A percentile compares a stretch with the other conserved stretches of the same genome.
Conservation (phyloP, 2,888 invertebrate species). For the Bugula neritina region DNA sequence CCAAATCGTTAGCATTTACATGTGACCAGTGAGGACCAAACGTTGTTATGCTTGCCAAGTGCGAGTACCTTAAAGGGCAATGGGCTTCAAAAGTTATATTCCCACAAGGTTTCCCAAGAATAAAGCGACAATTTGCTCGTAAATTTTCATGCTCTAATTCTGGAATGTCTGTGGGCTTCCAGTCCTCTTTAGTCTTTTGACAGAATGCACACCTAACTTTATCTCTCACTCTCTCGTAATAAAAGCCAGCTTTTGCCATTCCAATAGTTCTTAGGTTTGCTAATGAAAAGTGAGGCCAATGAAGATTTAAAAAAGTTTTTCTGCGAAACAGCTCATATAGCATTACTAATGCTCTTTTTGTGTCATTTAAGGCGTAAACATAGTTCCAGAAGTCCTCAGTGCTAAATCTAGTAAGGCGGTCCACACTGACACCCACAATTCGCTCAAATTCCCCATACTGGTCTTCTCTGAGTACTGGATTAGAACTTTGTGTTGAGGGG, state of each 20-base stretch:
- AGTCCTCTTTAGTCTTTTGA: constrained; percentile 83
- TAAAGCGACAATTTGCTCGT: constrained; percentile 77
- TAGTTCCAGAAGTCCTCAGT: no score
- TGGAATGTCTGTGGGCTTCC: constrained; percentile 82
- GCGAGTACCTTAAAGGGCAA: not conserved
- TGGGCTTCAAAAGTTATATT: constrained; percentile 29
- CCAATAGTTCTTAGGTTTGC: not conserved
- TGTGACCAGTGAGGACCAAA: not conserved
- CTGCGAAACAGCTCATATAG: not conserved
- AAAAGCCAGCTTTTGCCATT: not conserved
- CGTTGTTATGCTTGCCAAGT: not conserved
- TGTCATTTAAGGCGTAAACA: no score
- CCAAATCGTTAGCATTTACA: not conserved
- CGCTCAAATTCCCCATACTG: no score
- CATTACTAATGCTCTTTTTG: no score
- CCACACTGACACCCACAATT: no score
- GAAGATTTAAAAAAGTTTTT: not conserved
- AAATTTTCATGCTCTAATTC: constrained; percentile 89
- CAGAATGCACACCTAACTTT: constrained; percentile 88
- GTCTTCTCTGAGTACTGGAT: no score
- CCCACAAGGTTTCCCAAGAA: constrained; percentile 51
- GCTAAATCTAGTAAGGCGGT: no score
- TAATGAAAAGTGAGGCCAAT: not conserved
- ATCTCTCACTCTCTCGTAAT: constrained; percentile 55
- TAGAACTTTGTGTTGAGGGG: no score